Conservation (phyloP, 2,888 invertebrate genomes). For the Netelia melanura region DNA sequence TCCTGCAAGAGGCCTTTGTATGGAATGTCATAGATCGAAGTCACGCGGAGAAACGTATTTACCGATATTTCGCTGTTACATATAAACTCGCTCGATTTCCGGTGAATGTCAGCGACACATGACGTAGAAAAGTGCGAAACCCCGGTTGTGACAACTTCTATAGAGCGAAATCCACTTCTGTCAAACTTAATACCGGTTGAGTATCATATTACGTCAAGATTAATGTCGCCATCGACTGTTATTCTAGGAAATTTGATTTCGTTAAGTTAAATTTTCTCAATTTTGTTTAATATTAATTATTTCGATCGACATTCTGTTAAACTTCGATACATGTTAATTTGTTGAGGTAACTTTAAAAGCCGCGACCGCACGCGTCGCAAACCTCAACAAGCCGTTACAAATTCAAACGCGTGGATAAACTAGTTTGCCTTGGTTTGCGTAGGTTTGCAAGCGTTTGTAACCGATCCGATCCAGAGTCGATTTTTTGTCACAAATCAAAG, state of each 20-base stretch:
- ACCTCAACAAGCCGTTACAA: too few relatives aligned
- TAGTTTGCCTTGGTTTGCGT: too few relatives aligned
- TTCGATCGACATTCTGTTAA: not conserved
- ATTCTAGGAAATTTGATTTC: too few relatives aligned
- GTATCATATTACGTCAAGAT: not conserved
- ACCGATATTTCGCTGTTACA: slow-evolving; percentile 2
- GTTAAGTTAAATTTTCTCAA: too few relatives aligned
- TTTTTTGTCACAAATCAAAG: too few relatives aligned
- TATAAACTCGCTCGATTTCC: not conserved
- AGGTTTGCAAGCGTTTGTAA: too few relatives aligned
- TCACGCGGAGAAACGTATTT: not conserved
- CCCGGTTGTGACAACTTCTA: not conserved
- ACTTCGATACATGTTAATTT: not conserved
- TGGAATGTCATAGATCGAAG: slow-evolving; percentile 28
- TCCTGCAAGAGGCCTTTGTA: slow-evolving; percentile 21
- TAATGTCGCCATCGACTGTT: too few relatives aligned
- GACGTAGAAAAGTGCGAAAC: not conserved
- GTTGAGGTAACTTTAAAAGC: not conserved
- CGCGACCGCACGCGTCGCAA: too few relatives aligned
- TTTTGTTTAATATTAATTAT: not conserved
- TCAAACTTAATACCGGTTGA: not conserved
- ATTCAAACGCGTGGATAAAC: too few relatives aligned
- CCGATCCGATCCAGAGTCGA: too few relatives aligned
- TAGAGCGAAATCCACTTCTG: not conserved
- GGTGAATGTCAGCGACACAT: not conserved